Conservation (phyloP, 2,888 invertebrate species). For the Lasioglossum figueresi region DNA sequence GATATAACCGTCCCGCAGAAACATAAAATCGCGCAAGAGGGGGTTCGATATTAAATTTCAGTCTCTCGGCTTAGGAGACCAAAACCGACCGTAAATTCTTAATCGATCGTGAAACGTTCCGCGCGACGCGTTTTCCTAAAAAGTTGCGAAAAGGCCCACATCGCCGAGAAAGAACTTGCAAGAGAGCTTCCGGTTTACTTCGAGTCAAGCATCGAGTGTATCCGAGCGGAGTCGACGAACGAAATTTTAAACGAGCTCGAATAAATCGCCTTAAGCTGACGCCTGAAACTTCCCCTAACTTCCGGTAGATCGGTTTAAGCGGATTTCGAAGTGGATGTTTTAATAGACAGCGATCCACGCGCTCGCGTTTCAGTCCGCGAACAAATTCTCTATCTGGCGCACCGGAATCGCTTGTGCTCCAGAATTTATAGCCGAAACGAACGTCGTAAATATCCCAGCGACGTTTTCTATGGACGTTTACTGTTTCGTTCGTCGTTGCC, state of each 20-base stretch:
- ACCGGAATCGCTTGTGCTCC: constrained; percentile 6
- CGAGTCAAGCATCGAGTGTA: constrained; percentile 1
- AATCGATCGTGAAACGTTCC: not conserved
- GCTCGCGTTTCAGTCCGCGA: constrained; percentile 23
- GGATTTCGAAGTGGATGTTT: constrained; percentile 53
- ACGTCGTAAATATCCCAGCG: constrained; percentile 21
- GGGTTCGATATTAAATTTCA: not conserved
- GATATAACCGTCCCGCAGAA: not conserved
- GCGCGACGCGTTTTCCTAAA: not conserved
- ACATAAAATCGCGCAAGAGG: not conserved
- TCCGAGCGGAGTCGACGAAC: constrained; percentile 14
- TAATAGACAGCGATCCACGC: constrained; percentile 43
- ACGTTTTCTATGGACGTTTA: constrained; percentile 15
- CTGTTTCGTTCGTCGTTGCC: constrained; percentile 18
- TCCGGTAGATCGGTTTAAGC: constrained; percentile 53
- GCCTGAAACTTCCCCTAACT: constrained; percentile 46
- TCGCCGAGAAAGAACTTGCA: not conserved
- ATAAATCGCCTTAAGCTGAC: constrained; percentile 45
- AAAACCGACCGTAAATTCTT: not conserved
- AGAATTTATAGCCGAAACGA: constrained; percentile 39
- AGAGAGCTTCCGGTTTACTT: constrained; percentile 16
- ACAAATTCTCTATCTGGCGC: constrained; percentile 39
- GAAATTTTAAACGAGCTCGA: constrained; percentile 56
- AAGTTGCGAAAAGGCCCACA: not conserved
- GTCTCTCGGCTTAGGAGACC: not conserved